A percentile compares a stretch with the other conserved stretches of the same genome.
Evolutionary conservation across 2,888 invertebrate genomes (phyloP).

Genomic region (Callyntrura sp.): DNA sequence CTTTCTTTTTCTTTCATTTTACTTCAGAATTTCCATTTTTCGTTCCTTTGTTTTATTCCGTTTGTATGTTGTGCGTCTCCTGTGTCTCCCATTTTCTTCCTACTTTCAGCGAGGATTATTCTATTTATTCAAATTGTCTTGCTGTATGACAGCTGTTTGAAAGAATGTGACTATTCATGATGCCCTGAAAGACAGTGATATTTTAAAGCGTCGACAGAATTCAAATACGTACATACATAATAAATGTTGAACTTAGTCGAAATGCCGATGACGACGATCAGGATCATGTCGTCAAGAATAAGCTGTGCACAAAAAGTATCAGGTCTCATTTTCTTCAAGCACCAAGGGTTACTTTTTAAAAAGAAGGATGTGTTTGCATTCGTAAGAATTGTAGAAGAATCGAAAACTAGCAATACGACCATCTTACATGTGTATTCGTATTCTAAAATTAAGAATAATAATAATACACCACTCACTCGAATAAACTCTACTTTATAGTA

Average conservation of each 20-base stretch:
- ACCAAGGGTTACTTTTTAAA: neutral
- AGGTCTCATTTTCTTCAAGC: neutral
- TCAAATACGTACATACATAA: too few relatives aligned
- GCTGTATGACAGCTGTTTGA: neutral
- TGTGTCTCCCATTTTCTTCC: neutral
- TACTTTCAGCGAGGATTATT: neutral
- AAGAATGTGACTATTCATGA: slow-evolving; percentile 19
- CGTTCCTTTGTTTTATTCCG: neutral
- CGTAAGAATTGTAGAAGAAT: too few relatives aligned
- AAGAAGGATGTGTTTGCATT: neutral
- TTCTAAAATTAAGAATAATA: neutral
- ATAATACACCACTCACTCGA: slow-evolving; percentile 35
- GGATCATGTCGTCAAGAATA: neutral
- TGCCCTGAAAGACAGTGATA: neutral
- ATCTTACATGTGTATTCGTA: too few relatives aligned
- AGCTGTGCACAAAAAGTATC: neutral
- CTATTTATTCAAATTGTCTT: neutral
- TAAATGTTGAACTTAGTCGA: too few relatives aligned
- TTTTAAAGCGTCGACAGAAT: neutral
- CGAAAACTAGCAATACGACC: too few relatives aligned
- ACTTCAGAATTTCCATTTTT: neutral
- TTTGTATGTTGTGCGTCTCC: neutral
- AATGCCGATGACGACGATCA: neutral
- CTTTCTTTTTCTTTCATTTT: neutral
- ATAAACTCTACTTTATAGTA: slow-evolving; percentile 23